A percentile compares a stretch with the other conserved stretches of the same genome.
phyloP scores from a whole-genome alignment of 2,888 invertebrate species.

The Mantis religiosa region DNA sequence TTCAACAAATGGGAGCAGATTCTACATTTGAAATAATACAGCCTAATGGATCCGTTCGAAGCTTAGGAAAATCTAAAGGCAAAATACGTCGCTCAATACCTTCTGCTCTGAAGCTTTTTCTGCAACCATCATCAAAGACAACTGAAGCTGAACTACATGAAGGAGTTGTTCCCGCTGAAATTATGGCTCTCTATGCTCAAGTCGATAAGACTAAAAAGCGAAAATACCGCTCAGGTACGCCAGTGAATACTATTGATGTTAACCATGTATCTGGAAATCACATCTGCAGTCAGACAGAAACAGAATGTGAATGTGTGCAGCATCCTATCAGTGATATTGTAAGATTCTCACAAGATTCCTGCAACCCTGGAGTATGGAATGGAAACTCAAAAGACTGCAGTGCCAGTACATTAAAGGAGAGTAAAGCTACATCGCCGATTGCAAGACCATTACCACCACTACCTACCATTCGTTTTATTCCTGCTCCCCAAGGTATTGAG shows the following conservation, averaged over 20 bases:
- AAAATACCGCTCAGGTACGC: constrained; percentile 27
- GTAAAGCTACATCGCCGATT: neutral
- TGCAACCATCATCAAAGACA: constrained; percentile 21
- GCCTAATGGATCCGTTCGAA: constrained; percentile 19
- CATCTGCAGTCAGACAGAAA: constrained; percentile 17
- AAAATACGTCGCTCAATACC: constrained; percentile 21
- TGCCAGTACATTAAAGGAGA: neutral
- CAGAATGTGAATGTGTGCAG: constrained; percentile 19
- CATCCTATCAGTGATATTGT: constrained; percentile 22
- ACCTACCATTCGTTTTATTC: constrained; percentile 22
- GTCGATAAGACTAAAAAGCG: constrained; percentile 36
- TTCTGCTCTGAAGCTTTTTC: constrained; percentile 25
- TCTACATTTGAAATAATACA: constrained; percentile 29
- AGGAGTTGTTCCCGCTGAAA: constrained; percentile 32
- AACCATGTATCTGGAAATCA: neutral
- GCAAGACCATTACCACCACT: constrained; percentile 18
- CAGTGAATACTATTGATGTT: neutral
- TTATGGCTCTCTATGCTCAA: constrained; percentile 35
- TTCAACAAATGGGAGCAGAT: constrained; percentile 20
- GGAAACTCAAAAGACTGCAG: constrained; percentile 18
- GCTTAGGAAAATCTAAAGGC: constrained; percentile 5
- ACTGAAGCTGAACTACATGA: constrained; percentile 18
- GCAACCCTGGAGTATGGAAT: constrained; percentile 15
- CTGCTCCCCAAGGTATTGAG: constrained; percentile 5
- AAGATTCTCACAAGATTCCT: constrained; percentile 18